Percentiles rank a stretch among this genome's conserved stretches.
Conservation (phyloP, 2,797 vertebrate species). For the Chelonia mydas region DNA sequence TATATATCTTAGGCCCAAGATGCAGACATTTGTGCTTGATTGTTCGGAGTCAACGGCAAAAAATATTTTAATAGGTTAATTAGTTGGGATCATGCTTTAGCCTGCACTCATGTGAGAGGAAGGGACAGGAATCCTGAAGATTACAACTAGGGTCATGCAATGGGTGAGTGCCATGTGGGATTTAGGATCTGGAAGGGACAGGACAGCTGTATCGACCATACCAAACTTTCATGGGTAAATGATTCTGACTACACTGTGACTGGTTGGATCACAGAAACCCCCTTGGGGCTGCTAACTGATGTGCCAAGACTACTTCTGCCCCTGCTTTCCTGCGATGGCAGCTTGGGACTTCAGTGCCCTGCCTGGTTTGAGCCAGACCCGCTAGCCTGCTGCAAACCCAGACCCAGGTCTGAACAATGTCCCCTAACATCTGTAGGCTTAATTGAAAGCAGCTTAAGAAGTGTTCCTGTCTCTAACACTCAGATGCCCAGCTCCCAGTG, state of each 20-base stretch:
- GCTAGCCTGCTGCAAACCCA: too few relatives aligned
- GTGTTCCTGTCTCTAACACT: too few relatives aligned
- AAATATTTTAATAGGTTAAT: not conserved
- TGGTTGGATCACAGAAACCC: too few relatives aligned
- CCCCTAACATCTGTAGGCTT: too few relatives aligned
- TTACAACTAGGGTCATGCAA: not conserved
- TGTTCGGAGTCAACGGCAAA: not conserved
- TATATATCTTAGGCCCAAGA: constrained; percentile 1
- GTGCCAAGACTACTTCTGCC: too few relatives aligned
- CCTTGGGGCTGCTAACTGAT: too few relatives aligned
- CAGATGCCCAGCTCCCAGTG: too few relatives aligned
- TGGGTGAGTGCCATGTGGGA: fast-evolving
- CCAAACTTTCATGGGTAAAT: not conserved
- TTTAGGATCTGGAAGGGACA: not conserved
- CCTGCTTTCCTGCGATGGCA: too few relatives aligned
- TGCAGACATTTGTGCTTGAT: not conserved
- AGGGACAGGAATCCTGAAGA: not conserved
- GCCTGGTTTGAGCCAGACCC: too few relatives aligned
- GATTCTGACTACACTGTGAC: not conserved
- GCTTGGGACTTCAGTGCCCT: too few relatives aligned
- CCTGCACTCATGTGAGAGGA: not conserved
- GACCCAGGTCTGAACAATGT: too few relatives aligned
- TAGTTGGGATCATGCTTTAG: fast-evolving
- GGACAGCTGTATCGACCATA: not conserved
- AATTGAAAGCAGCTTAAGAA: too few relatives aligned